Evolutionary conservation across 1,140 invertebrate species (phyloP), one percentile per base, ranked within the genome.

Genomic region (Coptotermes formosanus): DNA sequence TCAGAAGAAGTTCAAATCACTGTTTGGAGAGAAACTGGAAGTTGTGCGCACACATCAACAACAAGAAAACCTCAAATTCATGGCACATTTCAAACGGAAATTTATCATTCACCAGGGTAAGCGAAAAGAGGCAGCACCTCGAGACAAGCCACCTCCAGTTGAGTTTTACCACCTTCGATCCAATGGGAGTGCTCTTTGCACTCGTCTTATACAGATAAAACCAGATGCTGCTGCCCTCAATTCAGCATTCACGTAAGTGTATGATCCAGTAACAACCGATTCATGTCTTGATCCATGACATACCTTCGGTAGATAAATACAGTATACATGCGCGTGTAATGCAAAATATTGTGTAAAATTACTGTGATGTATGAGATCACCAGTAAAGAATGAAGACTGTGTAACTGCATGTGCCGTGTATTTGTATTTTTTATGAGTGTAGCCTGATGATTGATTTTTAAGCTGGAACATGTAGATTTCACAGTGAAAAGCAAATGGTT

Each of bases 11-110:
- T 99, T 99, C 92, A 98, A 99, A 91, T 94, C 95, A 32, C 92
- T 99, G 86, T 99, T 99, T 91, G 96, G 97, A 59, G 96, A 98
- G 89, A 97, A 99, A 89, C 92, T 99, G 86, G 98, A 99, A 92
- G 98, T 99, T 3, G 96, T 99, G 2, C 92, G 98, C 83, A 99
- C 97, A n/a, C 97, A 99, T 91, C 98, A 98, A 89, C 99, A 99
- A 90, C 98, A 99, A 92, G 99, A 99, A 92, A 99, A 98, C 92
- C 93, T 99, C 43, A 99, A 99, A 91, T 99, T 99, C 90, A 95
- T 99, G 92, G 97, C 98, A 0, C 98, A 99, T 91, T 99, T 99
- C 91, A 97, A 99, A 89, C 92, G 96, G 85, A 96, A 98, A 90
- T 99, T 99, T 91, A 94, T 99, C 25, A 99, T 99, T 83, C 96